Conservation (phyloP, 2,888 invertebrate genomes). For the Nephrotoma appendiculata region DNA sequence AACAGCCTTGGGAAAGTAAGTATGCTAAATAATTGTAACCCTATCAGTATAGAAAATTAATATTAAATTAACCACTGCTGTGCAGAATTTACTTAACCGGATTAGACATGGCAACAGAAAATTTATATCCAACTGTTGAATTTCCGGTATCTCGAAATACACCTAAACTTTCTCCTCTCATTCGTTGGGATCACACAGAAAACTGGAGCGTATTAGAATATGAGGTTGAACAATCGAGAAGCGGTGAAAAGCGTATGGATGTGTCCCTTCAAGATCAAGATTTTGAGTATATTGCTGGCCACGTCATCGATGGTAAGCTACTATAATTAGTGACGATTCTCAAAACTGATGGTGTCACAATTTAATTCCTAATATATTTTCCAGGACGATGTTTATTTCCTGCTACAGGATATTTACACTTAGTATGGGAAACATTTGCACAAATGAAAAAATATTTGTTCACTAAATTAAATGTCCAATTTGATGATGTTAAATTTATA, state of each 20-base stretch:
- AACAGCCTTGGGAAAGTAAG: conserved; percentile 34
- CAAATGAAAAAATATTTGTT: conserved; percentile 36
- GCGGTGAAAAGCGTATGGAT: conserved; percentile 46
- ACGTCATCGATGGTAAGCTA: conserved; percentile 61
- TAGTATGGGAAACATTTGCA: conserved; percentile 67
- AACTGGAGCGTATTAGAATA: conserved; percentile 61
- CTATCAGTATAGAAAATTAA: background rate
- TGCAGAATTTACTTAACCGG: conserved; percentile 63
- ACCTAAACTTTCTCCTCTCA: conserved; percentile 64
- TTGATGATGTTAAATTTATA: conserved; percentile 71
- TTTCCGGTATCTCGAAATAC: conserved; percentile 82
- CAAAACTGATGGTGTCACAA: background rate
- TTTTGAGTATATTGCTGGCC: conserved; percentile 59
- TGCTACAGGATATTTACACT: conserved; percentile 65
- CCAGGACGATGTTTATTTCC: conserved; percentile 35
- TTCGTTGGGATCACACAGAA: conserved; percentile 76
- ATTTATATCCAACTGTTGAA: conserved; percentile 57
- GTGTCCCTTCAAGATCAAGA: conserved; percentile 48
- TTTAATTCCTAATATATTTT: background rate
- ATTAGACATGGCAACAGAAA: conserved; percentile 53
- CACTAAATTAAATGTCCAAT: conserved; percentile 27
- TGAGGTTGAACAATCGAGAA: conserved; percentile 48
- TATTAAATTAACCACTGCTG: conserved; percentile 18
- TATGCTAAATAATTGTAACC: conserved; percentile 22
- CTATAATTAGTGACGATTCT: background rate